Evolutionary conservation across 2,888 invertebrate genomes (phyloP).

Genomic region (Tipula vernalis): DNA sequence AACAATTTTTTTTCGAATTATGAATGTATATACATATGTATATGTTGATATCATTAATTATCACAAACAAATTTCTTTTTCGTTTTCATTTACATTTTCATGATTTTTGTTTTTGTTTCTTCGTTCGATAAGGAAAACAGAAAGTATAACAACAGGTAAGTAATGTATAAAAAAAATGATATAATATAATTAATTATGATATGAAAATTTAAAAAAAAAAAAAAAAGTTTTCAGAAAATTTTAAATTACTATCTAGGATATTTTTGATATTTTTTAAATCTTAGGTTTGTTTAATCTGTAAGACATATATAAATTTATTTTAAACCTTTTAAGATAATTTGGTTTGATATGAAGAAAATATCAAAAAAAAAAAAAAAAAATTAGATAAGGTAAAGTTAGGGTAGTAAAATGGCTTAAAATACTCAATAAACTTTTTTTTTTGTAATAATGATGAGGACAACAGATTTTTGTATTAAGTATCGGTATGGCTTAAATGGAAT

Average conservation of each 20-base stretch:
- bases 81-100: not conserved
- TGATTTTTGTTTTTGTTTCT: not conserved
- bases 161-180: not conserved
- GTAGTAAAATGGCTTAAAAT: not conserved
- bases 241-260: not conserved
- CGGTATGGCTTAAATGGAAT: too few species aligned
- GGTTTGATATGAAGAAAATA: not conserved
- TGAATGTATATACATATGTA: not conserved
- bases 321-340: not conserved
- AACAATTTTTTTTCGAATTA: not conserved
- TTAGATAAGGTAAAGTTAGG: too few species aligned
- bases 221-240: not conserved
- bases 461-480: too few species aligned
- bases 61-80: not conserved
- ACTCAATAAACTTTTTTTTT: too few species aligned
- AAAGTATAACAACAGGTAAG: not conserved
- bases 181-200: not conserved
- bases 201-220: not conserved
- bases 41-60: not conserved
- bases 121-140: not conserved
- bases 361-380: too few species aligned
- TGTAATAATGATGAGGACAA: too few species aligned
- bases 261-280: not conserved
- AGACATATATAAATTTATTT: not conserved
- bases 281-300: not conserved